These are phyloP conservation scores for Amphiprion ocellaris DNA, from an alignment of 2,113 vertebrate genomes.

Conservation along the genomic window DNA sequence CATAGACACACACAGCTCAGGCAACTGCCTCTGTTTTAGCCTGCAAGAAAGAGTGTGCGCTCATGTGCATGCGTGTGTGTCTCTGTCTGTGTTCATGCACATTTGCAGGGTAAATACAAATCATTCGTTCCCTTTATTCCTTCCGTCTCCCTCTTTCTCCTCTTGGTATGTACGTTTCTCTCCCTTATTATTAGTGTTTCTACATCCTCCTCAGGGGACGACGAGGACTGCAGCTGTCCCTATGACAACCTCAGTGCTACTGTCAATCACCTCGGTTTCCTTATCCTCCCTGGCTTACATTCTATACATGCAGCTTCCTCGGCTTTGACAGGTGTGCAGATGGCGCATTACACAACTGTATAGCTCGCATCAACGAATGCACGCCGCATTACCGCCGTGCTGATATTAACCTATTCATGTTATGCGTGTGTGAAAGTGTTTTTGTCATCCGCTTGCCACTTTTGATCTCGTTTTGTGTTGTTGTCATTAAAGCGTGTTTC, in stretches of 20 bases:
- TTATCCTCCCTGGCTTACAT: conserved; percentile 51
- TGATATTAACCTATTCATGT: conserved; percentile 45
- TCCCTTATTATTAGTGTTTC: conserved; percentile 68
- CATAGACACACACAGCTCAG: conserved; percentile 50
- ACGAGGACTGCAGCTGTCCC: conserved; percentile 70
- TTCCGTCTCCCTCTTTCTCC: conserved; percentile 7
- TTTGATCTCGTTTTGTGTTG: conserved; percentile 18
- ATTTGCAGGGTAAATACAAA: conserved; percentile 59
- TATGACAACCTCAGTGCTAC: conserved; percentile 76
- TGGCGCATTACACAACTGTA: conserved; percentile 54
- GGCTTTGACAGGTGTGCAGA: conserved; percentile 71
- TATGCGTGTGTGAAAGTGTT: background rate
- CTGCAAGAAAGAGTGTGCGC: conserved; percentile 50
- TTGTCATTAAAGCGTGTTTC: conserved; percentile 7
- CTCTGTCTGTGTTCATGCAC: conserved; percentile 16
- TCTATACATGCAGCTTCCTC: conserved; percentile 39
- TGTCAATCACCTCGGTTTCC: conserved; percentile 64
- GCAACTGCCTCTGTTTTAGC: conserved; percentile 67
- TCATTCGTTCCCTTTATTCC: conserved; percentile 23
- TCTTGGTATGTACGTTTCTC: conserved; percentile 34
- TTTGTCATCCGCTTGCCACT: conserved; percentile 47
- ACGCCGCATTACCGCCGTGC: background rate
- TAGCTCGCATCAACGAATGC: conserved; percentile 47
- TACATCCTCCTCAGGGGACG: conserved; percentile 69
- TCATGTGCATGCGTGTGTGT: conserved; percentile 5